Percentiles rank a stretch among this genome's conserved stretches.
phyloP scores from a whole-genome alignment of 2,113 vertebrate species.

The Motacilla alba region DNA sequence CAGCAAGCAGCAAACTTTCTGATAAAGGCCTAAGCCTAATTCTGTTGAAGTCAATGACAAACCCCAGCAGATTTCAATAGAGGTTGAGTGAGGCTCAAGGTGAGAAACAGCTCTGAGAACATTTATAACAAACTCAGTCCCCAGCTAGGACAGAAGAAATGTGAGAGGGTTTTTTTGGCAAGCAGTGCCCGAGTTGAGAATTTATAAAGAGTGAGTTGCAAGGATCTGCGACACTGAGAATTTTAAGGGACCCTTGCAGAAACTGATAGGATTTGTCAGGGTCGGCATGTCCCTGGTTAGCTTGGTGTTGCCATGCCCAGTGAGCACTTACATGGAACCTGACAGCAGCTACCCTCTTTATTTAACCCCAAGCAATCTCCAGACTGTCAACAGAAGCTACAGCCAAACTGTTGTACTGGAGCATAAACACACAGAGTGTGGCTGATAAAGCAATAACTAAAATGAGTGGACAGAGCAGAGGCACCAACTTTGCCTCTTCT shows the following conservation, averaged over 20 bases:
- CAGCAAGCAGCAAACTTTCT: conserved; percentile 16
- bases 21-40: conserved; percentile 19
- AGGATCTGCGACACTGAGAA: background rate
- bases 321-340: background rate
- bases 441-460: background rate
- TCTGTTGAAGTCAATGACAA: conserved; percentile 15
- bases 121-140: background rate
- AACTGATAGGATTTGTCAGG: background rate
- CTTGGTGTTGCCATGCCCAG: background rate
- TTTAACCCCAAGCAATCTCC: background rate
- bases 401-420: background rate
- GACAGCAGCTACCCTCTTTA: background rate
- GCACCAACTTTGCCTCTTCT: background rate
- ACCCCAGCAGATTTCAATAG: background rate
- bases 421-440: background rate
- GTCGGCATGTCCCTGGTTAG: background rate
- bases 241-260: background rate
- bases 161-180: background rate
- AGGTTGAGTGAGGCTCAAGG: background rate
- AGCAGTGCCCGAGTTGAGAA: background rate
- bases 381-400: background rate
- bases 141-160: background rate
- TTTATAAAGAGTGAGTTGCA: background rate
- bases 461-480: background rate
- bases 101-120: background rate